phyloP scores from a whole-genome alignment of 2,888 invertebrate genomes.

The Celastrina argiolus region DNA sequence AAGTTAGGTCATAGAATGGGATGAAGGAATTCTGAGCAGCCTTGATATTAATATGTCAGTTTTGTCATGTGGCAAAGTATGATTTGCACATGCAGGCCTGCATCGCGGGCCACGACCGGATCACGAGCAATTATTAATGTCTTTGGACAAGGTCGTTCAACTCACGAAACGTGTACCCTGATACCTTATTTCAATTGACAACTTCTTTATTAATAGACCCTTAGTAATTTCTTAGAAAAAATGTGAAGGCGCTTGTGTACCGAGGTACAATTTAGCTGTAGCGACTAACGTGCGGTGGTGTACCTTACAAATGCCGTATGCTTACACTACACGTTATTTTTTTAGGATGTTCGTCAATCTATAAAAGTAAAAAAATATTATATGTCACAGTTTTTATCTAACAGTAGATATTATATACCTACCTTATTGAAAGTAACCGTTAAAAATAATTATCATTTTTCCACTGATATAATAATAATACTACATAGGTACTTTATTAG shows the following conservation, averaged over 20 bases:
- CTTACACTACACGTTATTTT: too few species aligned
- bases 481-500: too few species aligned
- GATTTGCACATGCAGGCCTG: constrained; percentile 30
- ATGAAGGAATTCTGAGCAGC: constrained; percentile 4
- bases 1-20: not conserved
- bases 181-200: constrained; percentile 29
- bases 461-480: too few species aligned
- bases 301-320: too few species aligned
- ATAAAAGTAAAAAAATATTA: too few species aligned
- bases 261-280: not conserved
- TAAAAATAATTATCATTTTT: too few species aligned
- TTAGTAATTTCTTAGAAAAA: too few species aligned
- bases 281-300: too few species aligned
- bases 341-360: too few species aligned
- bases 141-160: constrained; percentile 39
- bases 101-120: constrained; percentile 31
- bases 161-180: constrained; percentile 36
- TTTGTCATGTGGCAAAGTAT: constrained; percentile 27
- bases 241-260: not conserved
- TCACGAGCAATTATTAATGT: constrained; percentile 31
- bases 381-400: too few species aligned
- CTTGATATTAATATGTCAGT: constrained; percentile 24
- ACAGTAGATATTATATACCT: too few species aligned
- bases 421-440: too few species aligned
- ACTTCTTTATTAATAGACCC: constrained; percentile 26